Evolutionary conservation across 2,113 vertebrate genomes (phyloP), one percentile per base, ranked within the genome.

Genomic region (Tetraodon nigroviridis): DNA sequence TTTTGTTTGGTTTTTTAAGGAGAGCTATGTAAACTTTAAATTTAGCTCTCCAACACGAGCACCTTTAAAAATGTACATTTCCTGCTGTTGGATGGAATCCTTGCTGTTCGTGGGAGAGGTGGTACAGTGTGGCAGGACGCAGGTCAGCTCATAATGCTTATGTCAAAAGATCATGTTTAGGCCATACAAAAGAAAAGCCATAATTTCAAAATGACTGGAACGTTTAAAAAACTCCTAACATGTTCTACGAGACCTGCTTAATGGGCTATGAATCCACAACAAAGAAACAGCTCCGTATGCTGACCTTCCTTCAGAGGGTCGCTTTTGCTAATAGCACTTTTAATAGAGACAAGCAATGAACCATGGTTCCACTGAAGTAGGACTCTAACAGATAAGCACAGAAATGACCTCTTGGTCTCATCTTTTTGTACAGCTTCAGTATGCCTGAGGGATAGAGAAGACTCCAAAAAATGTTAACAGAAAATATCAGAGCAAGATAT

Each of bases 81-180:
- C 7, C 7, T 12, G 32, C 15, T 17, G 44, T 13, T 46, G 15
- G 15, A 16, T 45, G 6, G 21, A 11, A 52, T 22, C 7, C 16
- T 17, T 27, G 46, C 48, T 49, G 16, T 58, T 42, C 18, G 61
- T 18, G 37, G 5, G 21, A 8, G 3, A 3, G 19, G 17, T 29
- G 11, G 21, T 51, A 22, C 24, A 51, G 18, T 18, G 21, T 10
- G 7, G 18, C 3, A 10, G 55, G 63, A 56, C 22, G 32, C 50
- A 59, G 55, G 67, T 59, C 24, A 41, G 65, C 55, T 66, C 61
- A 52, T 8, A 5, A 3, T 18, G 10, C 46, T 22, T 5, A 45
- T 49, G 71, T 71, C 57, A 66, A 58, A 63, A 56, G 61, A 73
- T 69, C 44, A 19, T 52, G 46, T 71, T 73, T 6, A 46, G 50